phyloP scores from a whole-genome alignment of 2,797 vertebrate species.

The Myotis findleyi region DNA sequence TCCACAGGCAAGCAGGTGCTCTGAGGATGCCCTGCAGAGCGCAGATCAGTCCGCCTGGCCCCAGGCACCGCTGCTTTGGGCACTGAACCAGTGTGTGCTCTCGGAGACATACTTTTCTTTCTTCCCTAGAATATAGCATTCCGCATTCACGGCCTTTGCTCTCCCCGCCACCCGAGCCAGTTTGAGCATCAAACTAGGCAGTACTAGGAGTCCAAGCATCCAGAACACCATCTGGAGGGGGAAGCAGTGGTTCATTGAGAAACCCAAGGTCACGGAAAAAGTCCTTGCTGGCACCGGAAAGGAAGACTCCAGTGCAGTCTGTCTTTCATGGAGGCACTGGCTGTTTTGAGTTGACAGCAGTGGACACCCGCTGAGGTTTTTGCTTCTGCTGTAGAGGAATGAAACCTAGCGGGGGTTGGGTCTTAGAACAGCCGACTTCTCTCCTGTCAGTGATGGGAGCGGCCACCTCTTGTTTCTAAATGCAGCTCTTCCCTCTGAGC shows the following conservation, averaged over 20 bases:
- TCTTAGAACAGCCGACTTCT: background rate
- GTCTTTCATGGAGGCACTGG: background rate
- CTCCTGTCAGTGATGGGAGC: background rate
- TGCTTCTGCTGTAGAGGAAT: background rate
- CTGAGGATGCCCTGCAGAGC: background rate
- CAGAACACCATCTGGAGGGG: background rate
- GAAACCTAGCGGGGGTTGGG: background rate
- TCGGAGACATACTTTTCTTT: background rate
- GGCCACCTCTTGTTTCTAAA: background rate
- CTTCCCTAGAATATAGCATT: background rate
- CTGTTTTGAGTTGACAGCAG: background rate
- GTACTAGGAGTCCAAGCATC: background rate
- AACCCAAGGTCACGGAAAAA: slow-evolving; percentile 21
- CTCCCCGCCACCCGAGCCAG: background rate
- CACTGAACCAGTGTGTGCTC: background rate
- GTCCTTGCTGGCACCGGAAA: background rate
- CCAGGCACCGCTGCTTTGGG: background rate
- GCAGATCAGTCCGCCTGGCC: background rate
- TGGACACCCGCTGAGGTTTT: background rate
- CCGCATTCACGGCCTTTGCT: background rate
- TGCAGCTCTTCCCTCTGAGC: slow-evolving; percentile 2
- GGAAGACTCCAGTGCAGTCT: background rate
- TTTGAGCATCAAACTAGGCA: background rate
- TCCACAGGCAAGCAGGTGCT: background rate
- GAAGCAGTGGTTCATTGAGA: background rate